These are phyloP conservation scores for Hystrix cristata DNA, from an alignment of 2,113 vertebrate species.

Conservation along the genomic window DNA sequence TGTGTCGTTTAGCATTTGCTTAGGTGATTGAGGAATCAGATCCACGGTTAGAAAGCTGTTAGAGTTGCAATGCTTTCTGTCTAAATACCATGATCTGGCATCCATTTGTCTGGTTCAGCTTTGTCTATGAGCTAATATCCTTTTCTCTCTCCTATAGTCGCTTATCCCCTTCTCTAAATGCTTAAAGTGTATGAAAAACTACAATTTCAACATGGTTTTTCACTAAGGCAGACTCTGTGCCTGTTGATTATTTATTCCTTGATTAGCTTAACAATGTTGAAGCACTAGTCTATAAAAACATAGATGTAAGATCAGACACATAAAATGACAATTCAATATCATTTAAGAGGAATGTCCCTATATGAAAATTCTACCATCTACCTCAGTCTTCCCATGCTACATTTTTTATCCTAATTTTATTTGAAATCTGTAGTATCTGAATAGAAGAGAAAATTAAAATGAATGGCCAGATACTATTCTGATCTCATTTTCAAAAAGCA, in stretches of 20 bases:
- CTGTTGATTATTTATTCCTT: background rate
- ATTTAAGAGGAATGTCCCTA: background rate
- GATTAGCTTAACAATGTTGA: background rate
- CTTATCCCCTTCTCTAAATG: constrained; percentile 2
- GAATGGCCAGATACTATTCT: background rate
- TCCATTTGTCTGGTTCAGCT: background rate
- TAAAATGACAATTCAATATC: background rate
- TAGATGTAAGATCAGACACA: background rate
- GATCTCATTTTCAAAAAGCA: background rate
- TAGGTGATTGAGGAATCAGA: background rate
- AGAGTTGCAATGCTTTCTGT: background rate
- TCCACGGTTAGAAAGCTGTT: background rate
- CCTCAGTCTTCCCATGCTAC: background rate
- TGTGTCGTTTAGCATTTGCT: background rate
- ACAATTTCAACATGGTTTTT: background rate
- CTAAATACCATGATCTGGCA: background rate
- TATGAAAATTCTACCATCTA: background rate
- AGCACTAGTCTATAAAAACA: background rate
- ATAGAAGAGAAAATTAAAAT: background rate
- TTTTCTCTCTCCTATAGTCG: background rate
- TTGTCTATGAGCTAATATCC: background rate
- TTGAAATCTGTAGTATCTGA: background rate
- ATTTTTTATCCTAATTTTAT: background rate
- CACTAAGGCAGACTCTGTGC: background rate
- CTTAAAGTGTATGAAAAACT: background rate